A percentile compares a stretch with the other conserved stretches of the same genome.
These are phyloP conservation scores for Indicator maculatus DNA, from an alignment of 2,113 vertebrate genomes.

Conservation along the genomic window DNA sequence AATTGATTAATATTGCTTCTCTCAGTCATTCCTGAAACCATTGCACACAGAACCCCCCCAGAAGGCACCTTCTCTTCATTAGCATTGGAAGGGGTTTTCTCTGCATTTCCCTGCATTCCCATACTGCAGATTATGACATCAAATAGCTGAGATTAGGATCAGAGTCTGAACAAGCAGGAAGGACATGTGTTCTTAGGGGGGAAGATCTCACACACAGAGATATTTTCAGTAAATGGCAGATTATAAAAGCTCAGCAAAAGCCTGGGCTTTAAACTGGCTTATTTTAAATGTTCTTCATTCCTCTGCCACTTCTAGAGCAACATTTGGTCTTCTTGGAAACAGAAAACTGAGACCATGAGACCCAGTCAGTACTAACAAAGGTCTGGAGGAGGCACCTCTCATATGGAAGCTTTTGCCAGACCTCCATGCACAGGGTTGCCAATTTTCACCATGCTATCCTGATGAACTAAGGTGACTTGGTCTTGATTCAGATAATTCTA, in stretches of 20 bases:
- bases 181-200: conserved; percentile 45
- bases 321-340: neutral
- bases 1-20: conserved; percentile 54
- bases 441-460: neutral
- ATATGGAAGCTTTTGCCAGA: neutral
- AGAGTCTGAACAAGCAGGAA: conserved; percentile 55
- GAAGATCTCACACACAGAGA: conserved; percentile 45
- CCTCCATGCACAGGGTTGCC: neutral
- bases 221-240: conserved; percentile 46
- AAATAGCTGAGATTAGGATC: conserved; percentile 61
- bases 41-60: conserved; percentile 1
- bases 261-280: neutral
- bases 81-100: neutral
- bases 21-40: conserved; percentile 36
- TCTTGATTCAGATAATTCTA: neutral
- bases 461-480: neutral
- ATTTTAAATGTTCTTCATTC: neutral
- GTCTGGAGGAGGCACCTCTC: neutral
- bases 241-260: conserved; percentile 50
- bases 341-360: neutral
- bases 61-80: conserved; percentile 55
- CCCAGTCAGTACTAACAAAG: neutral
- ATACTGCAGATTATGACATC: conserved; percentile 59
- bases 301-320: conserved; percentile 17
- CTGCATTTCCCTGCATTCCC: conserved; percentile 39